These are phyloP conservation scores for Thereva unica DNA, from an alignment of 2,888 invertebrate species.

Conservation along the genomic window DNA sequence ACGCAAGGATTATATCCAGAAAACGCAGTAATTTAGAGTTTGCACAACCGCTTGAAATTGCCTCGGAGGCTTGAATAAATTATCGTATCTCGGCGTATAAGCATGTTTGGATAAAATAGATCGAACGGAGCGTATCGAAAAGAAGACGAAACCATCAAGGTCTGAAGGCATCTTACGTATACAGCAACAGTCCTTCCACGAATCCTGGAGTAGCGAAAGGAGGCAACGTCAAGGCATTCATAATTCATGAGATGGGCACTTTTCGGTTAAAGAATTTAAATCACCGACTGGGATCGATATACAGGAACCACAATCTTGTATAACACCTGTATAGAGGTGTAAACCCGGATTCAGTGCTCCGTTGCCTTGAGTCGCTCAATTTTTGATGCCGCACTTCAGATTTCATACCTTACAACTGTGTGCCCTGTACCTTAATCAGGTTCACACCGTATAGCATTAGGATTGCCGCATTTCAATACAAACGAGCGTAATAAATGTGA, in stretches of 20 bases:
- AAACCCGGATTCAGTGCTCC: slow-evolving; percentile 3
- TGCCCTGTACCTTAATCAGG: background rate
- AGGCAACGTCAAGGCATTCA: background rate
- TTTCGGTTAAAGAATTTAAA: slow-evolving; percentile 38
- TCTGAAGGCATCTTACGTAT: too few species aligned
- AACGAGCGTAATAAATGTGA: slow-evolving; percentile 23
- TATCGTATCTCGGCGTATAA: too few species aligned
- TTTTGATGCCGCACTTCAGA: slow-evolving; percentile 18
- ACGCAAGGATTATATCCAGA: too few species aligned
- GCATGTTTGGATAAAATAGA: too few species aligned
- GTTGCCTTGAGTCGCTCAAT: background rate
- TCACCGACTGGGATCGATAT: slow-evolving; percentile 28
- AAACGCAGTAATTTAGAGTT: too few species aligned
- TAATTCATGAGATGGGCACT: slow-evolving; percentile 38
- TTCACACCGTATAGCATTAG: background rate
- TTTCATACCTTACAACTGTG: slow-evolving; percentile 21
- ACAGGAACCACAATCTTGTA: background rate
- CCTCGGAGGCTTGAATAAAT: too few species aligned
- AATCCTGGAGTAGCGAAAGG: too few species aligned
- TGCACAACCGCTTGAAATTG: too few species aligned
- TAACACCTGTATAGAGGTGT: slow-evolving; percentile 3
- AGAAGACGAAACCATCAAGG: too few species aligned
- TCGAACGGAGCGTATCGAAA: too few species aligned
- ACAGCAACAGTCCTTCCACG: too few species aligned
- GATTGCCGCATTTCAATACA: slow-evolving; percentile 23